Evolutionary conservation across 2,113 vertebrate species (phyloP), one percentile per base, ranked within the genome.

Genomic region (Lophius piscatorius): DNA sequence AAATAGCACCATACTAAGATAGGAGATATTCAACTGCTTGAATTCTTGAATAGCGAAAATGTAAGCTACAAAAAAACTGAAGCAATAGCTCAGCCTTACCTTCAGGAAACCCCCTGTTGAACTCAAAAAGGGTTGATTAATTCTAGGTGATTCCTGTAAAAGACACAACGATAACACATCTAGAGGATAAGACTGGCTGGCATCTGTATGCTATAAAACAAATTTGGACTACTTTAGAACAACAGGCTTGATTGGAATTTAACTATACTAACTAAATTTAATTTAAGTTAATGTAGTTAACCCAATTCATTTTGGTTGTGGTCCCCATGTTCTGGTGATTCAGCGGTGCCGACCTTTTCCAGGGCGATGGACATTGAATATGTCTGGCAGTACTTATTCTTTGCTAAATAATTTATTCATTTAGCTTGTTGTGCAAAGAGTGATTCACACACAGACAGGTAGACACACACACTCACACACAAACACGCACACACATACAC

Each of bases 351-450:
- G 67, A 70, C 64, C 60, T 16, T 57, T 59, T 78, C 78, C 48
- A 54, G 42, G 42, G 38, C 46, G 22, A 17, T 4, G 38, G 81
- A 86, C 72, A 89, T 79, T 70, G 49, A 78, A 81, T 80, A 67
- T 42, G 33, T 47, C 6, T 21, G 44, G 13, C 41, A 24, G 31
- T 20, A 59, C 49, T 76, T 74, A 76, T 77, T 83, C 56, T 52
- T 65, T 62, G 46, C 59, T 84, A 31, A 81, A 80, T 87, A 76
- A 87, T 87, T 84, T 16, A 84, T 81, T 65, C 72, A 72, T 68
- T 70, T 46, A 70, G 63, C n/a, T 61, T 39, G 59, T 51, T 81
- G 67, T 63, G 68, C 49, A 66, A 75, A 76, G n/a, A n/a, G n/a
- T 67, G 21, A 47, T 52, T 46, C 29, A 42, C 41, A 61, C 21